Evolutionary conservation across 2,113 vertebrate genomes (phyloP).

Genomic region (Spilogale gracilis): DNA sequence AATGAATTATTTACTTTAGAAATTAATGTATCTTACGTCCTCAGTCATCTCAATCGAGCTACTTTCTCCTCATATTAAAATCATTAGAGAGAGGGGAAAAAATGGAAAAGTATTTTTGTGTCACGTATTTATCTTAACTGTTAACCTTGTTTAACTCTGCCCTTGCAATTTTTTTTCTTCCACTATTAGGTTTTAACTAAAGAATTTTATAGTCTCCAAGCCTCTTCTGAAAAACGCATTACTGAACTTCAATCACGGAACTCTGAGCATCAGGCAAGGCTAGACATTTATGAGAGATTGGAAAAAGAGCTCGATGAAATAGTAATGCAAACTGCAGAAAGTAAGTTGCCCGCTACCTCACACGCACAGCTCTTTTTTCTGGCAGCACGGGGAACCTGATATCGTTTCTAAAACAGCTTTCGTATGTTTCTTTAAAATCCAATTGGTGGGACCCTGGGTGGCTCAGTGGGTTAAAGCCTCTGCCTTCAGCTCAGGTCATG

Average conservation of each 20-base stretch:
- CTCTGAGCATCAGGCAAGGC: slow-evolving; percentile 92
- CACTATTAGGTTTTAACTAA: slow-evolving; percentile 94
- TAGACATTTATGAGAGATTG: slow-evolving; percentile 95
- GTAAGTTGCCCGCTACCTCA: slow-evolving; percentile 87
- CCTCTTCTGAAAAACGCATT: slow-evolving; percentile 94
- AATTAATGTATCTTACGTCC: neutral
- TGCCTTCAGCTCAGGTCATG: no score
- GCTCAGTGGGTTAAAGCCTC: no score
- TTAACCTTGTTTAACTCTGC: slow-evolving; percentile 51
- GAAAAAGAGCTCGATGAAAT: slow-evolving; percentile 97
- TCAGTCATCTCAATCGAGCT: neutral
- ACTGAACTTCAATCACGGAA: slow-evolving; percentile 94
- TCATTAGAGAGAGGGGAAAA: neutral
- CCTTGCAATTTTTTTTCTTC: slow-evolving; percentile 60
- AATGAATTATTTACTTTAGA: slow-evolving; percentile 15
- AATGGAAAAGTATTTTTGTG: neutral
- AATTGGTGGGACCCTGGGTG: neutral
- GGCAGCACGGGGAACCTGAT: neutral
- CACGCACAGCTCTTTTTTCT: neutral
- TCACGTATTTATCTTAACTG: slow-evolving; percentile 18
- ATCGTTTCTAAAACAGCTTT: slow-evolving; percentile 36
- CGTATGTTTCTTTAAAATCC: slow-evolving; percentile 29
- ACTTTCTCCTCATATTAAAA: slow-evolving; percentile 59
- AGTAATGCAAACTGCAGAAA: slow-evolving; percentile 97
- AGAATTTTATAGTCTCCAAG: slow-evolving; percentile 97